Evolutionary conservation across 1,140 invertebrate species (phyloP).

Genomic region (Pachypeltis micranthus): DNA sequence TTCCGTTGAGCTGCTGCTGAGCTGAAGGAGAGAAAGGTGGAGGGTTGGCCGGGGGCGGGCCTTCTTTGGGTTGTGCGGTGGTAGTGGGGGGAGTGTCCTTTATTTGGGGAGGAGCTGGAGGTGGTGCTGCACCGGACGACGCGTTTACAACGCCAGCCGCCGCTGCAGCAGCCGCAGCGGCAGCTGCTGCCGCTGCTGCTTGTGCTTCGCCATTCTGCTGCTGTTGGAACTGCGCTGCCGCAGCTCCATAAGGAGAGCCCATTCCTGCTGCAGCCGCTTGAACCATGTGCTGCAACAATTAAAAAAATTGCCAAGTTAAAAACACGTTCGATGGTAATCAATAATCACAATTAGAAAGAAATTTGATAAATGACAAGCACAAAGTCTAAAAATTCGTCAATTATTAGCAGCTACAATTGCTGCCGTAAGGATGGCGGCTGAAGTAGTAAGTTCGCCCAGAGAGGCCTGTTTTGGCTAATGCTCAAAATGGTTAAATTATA

Average conservation of each 20-base stretch:
- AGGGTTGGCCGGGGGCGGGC: constrained; percentile 23
- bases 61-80: constrained; percentile 30
- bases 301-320: no score
- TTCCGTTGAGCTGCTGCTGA: constrained; percentile 35
- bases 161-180: constrained; percentile 38
- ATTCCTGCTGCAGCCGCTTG: constrained; percentile 87
- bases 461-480: no score
- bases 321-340: no score
- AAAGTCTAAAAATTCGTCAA: no score
- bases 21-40: constrained; percentile 29
- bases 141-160: constrained; percentile 36
- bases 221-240: constrained; percentile 62
- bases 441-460: no score
- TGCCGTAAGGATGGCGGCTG: no score
- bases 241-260: constrained; percentile 64
- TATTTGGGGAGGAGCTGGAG: constrained; percentile 36
- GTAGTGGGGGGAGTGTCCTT: constrained; percentile 37
- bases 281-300: constrained; percentile 80
- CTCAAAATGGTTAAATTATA: no score
- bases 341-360: no score
- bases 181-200: constrained; percentile 33
- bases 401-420: no score
- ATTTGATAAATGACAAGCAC: no score
- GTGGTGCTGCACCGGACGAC: constrained; percentile 34
- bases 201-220: constrained; percentile 48